Conservation (phyloP, 2,888 invertebrate genomes). For the Rhabditoides inermis region DNA sequence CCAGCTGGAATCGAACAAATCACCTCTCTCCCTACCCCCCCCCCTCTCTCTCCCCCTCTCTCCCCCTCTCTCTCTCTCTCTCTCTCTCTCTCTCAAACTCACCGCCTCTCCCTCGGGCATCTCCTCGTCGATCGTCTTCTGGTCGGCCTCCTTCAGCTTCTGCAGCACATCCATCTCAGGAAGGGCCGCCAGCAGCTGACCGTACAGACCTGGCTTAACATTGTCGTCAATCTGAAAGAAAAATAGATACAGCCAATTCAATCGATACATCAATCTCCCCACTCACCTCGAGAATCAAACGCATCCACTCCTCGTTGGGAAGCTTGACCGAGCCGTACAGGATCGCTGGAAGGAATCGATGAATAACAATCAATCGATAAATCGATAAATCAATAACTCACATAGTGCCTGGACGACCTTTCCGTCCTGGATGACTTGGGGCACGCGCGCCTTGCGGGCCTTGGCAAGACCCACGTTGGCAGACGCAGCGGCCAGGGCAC, state of each 20-base stretch:
- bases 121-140: conserved; percentile 55
- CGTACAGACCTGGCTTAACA: not conserved
- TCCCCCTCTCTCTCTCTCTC: conserved; percentile 58
- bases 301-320: conserved; percentile 59
- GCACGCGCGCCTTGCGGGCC: too few species aligned
- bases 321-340: conserved; percentile 58
- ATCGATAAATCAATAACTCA: conserved; percentile 5
- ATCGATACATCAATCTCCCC: not conserved
- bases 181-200: conserved; percentile 76
- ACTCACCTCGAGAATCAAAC: conserved; percentile 65
- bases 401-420: conserved; percentile 33
- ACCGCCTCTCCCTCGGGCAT: conserved; percentile 74
- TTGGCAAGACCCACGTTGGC: too few species aligned
- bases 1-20: not conserved
- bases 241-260: not conserved
- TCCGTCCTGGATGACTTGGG: conserved; percentile 34
- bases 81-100: not conserved
- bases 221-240: not conserved
- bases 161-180: conserved; percentile 83
- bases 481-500: too few species aligned
- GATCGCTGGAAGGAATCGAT: conserved; percentile 53
- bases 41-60: conserved; percentile 65
- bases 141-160: conserved; percentile 61
- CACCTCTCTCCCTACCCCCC: not conserved
- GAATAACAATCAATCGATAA: not conserved